phyloP scores from a whole-genome alignment of 2,888 invertebrate species.

The Diadromus collaris region DNA sequence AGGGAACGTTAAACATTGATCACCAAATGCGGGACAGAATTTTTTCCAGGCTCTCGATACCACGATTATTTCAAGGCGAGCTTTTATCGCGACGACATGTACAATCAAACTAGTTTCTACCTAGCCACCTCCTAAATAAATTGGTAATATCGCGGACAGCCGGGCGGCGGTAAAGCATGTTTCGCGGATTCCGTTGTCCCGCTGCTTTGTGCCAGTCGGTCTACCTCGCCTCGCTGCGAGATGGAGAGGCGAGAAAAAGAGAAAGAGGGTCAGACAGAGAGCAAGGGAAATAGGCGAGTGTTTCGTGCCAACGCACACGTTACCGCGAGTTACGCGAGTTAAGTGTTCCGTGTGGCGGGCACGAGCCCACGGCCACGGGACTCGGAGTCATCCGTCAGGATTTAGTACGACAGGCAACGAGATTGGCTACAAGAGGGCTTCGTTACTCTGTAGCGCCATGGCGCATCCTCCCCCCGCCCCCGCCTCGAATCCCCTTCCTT shows the following conservation, averaged over 20 bases:
- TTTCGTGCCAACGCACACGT: conserved; percentile 60
- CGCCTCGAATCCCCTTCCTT: neutral
- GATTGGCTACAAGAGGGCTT: conserved; percentile 66
- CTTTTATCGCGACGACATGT: conserved; percentile 22
- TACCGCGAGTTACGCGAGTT: conserved; percentile 61
- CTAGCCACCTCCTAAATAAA: conserved; percentile 38
- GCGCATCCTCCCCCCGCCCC: conserved; percentile 27
- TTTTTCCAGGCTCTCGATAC: neutral
- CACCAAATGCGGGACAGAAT: neutral
- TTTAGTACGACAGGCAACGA: conserved; percentile 69
- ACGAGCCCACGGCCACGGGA: conserved; percentile 30
- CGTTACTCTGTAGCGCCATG: conserved; percentile 53
- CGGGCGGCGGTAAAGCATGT: conserved; percentile 36
- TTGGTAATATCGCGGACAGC: conserved; percentile 57
- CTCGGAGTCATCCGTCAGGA: conserved; percentile 68
- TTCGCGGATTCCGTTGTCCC: conserved; percentile 48
- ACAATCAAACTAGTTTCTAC: conserved; percentile 38
- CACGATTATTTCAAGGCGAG: neutral
- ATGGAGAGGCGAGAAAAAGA: neutral
- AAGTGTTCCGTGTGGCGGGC: conserved; percentile 59
- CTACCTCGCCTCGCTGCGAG: neutral
- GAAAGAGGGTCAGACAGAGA: neutral
- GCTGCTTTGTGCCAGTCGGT: conserved; percentile 1
- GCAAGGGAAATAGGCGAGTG: conserved; percentile 53
- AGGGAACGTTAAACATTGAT: neutral